These are phyloP conservation scores for Rhorus exstirpatorius DNA, from an alignment of 2,888 invertebrate species.

Conservation along the genomic window DNA sequence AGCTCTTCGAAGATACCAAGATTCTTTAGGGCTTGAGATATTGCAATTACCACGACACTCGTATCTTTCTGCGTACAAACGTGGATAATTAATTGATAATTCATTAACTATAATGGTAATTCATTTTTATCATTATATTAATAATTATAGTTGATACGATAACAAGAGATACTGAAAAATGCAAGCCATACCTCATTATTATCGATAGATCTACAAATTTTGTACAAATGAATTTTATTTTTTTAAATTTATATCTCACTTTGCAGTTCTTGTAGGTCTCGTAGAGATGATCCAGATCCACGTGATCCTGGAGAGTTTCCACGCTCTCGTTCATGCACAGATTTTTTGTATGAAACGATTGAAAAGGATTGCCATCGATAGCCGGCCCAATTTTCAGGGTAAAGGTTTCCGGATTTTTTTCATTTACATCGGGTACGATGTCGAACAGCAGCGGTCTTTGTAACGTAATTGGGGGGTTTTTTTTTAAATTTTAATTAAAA, in stretches of 20 bases:
- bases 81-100: background rate
- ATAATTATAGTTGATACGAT: no score
- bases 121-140: background rate
- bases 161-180: no score
- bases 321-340: slow-evolving; percentile 42
- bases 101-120: no score
- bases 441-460: slow-evolving; percentile 79
- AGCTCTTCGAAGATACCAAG: slow-evolving; percentile 70
- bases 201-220: no score
- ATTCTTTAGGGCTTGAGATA: slow-evolving; percentile 68
- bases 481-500: background rate
- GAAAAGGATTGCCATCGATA: slow-evolving; percentile 66
- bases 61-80: slow-evolving; percentile 69
- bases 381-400: slow-evolving; percentile 76
- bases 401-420: slow-evolving; percentile 68
- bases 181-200: no score
- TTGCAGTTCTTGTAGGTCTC: slow-evolving; percentile 75
- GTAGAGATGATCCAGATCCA: slow-evolving; percentile 74
- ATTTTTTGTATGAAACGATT: slow-evolving; percentile 31
- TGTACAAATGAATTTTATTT: no score
- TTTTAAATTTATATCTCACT: slow-evolving; percentile 66
- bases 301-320: slow-evolving; percentile 36
- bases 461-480: slow-evolving; percentile 7
- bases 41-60: slow-evolving; percentile 60
- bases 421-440: slow-evolving; percentile 76